A percentile compares a stretch with the other conserved stretches of the same genome.
These are phyloP conservation scores for Drosophila trapezifrons DNA, from an alignment of 1,140 invertebrate species.

Conservation along the genomic window DNA sequence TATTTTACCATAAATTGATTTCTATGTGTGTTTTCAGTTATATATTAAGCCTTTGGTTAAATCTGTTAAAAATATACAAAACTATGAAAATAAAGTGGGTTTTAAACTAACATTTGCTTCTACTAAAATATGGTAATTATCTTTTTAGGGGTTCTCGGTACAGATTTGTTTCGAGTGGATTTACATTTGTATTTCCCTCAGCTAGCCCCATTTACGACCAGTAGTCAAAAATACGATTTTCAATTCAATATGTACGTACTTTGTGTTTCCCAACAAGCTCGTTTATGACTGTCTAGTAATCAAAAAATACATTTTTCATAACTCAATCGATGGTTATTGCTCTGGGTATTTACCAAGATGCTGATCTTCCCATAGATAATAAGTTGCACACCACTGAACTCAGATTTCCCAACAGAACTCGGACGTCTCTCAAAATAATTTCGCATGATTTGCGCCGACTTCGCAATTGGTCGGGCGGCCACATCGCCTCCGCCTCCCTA, in stretches of 20 bases:
- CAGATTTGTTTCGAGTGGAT: too few relatives aligned
- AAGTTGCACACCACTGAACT: slow-evolving; percentile 7
- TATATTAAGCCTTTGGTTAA: too few relatives aligned
- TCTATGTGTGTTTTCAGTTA: too few relatives aligned
- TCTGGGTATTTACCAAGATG: slow-evolving; percentile 8
- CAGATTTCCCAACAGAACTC: slow-evolving; percentile 15
- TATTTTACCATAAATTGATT: too few relatives aligned
- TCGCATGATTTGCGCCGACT: slow-evolving; percentile 21
- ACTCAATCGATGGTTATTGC: slow-evolving; percentile 19
- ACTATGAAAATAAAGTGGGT: too few relatives aligned
- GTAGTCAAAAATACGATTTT: background rate
- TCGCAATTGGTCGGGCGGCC: slow-evolving; percentile 6
- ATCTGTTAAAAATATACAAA: too few relatives aligned
- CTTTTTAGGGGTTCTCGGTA: too few relatives aligned
- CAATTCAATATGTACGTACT: background rate
- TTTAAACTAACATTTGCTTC: too few relatives aligned
- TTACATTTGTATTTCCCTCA: background rate
- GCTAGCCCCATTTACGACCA: background rate
- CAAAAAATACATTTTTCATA: slow-evolving; percentile 22
- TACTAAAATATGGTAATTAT: too few relatives aligned
- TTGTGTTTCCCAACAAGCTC: background rate
- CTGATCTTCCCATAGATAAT: slow-evolving; percentile 14
- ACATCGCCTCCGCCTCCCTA: slow-evolving; percentile 1
- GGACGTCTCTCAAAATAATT: slow-evolving; percentile 18
- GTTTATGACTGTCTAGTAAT: background rate